Conservation (phyloP, 2,113 vertebrate species). For the Cyrtonyx montezumae region DNA sequence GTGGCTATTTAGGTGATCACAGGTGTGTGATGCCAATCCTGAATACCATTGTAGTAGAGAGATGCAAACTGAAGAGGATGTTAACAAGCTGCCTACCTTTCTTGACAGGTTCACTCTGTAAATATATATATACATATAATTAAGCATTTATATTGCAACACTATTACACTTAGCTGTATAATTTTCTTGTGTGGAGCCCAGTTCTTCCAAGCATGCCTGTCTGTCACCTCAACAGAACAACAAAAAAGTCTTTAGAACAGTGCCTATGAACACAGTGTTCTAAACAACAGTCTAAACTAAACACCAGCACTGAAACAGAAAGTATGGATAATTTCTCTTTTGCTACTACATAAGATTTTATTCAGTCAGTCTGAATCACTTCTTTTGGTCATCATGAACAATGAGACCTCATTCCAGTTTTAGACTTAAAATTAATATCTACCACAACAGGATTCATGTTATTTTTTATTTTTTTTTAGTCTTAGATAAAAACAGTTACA, state of each 20-base stretch:
- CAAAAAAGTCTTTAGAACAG: neutral
- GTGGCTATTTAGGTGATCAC: conserved; percentile 37
- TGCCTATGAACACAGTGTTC: neutral
- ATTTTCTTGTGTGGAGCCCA: neutral
- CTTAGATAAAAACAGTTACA: neutral
- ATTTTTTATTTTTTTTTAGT: neutral
- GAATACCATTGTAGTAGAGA: neutral
- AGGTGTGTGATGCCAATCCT: neutral
- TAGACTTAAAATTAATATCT: neutral
- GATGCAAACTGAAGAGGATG: neutral
- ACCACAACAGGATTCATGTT: neutral
- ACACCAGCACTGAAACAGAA: neutral
- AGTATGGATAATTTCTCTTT: neutral
- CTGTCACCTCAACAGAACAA: neutral
- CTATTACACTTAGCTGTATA: neutral
- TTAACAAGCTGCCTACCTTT: neutral
- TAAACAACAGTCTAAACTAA: neutral
- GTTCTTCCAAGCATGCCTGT: neutral
- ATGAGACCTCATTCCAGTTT: neutral
- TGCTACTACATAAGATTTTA: neutral
- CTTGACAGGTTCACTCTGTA: neutral
- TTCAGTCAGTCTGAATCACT: neutral
- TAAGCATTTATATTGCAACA: neutral
- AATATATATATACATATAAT: neutral
- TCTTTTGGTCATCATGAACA: neutral